phyloP scores from a whole-genome alignment of 2,113 vertebrate species.

The Semnornis frantzii region DNA sequence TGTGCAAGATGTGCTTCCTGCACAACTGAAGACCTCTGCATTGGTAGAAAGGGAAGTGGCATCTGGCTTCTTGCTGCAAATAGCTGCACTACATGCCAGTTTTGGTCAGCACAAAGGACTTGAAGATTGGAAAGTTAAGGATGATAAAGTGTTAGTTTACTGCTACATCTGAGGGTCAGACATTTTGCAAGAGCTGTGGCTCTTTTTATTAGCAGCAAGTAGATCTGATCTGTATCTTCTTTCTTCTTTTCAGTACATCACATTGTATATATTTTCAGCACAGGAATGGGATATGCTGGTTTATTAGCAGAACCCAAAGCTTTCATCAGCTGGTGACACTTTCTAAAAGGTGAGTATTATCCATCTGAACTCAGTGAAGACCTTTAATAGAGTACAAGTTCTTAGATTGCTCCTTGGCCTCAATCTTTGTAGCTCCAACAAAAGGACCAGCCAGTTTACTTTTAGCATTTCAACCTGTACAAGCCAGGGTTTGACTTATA shows the following conservation, averaged over 20 bases:
- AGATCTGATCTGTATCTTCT: background rate
- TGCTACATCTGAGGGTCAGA: background rate
- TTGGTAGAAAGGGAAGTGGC: background rate
- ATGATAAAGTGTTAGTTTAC: background rate
- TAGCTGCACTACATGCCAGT: background rate
- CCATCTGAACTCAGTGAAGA: background rate
- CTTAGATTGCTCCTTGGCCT: background rate
- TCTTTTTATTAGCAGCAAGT: background rate
- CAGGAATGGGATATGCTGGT: background rate
- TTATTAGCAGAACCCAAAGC: background rate
- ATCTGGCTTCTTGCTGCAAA: background rate
- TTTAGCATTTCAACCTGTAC: background rate
- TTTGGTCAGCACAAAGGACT: background rate
- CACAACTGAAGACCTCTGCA: background rate
- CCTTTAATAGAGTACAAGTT: background rate
- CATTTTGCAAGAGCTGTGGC: background rate
- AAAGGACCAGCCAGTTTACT: background rate
- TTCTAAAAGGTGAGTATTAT: background rate
- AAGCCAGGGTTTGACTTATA: background rate
- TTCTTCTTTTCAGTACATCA: background rate
- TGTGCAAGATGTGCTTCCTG: background rate
- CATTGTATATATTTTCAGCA: background rate
- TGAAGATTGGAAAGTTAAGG: background rate
- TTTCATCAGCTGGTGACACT: background rate
- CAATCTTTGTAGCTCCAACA: background rate